These are phyloP conservation scores for Hypomesus transpacificus DNA, from an alignment of 2,113 vertebrate genomes.

Conservation along the genomic window DNA sequence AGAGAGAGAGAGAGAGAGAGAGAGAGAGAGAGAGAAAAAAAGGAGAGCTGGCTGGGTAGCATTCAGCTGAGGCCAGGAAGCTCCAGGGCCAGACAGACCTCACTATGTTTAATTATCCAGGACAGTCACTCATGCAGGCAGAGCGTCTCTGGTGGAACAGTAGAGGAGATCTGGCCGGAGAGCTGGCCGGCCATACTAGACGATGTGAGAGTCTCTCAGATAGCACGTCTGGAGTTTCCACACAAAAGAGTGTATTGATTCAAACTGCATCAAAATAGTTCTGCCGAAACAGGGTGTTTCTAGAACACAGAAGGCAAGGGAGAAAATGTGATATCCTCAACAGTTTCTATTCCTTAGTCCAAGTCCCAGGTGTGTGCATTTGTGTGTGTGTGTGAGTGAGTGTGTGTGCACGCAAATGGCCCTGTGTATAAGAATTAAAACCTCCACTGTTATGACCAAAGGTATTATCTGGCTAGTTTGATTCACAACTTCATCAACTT, in stretches of 20 bases:
- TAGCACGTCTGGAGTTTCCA: constrained; percentile 39
- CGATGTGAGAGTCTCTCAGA: constrained; percentile 47
- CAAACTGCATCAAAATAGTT: constrained; percentile 44
- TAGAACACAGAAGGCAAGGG: constrained; percentile 28
- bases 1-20: not conserved
- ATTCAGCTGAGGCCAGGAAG: constrained; percentile 22
- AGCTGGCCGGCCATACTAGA: constrained; percentile 34
- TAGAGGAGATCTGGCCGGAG: constrained; percentile 8
- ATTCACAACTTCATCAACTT: not conserved
- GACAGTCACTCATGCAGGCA: constrained; percentile 50
- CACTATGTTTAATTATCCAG: constrained; percentile 32
- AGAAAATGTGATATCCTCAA: constrained; percentile 44
- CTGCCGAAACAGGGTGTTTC: constrained; percentile 40
- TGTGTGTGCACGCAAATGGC: not conserved
- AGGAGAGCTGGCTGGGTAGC: constrained; percentile 9
- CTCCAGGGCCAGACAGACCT: constrained; percentile 26
- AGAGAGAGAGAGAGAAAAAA: not conserved
- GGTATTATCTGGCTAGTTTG: too few species aligned
- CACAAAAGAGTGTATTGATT: constrained; percentile 62
- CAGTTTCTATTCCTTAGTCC: constrained; percentile 34
- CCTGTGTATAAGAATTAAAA: too few species aligned
- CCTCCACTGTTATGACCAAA: too few species aligned
- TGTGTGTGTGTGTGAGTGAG: not conserved
- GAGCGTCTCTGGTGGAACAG: constrained; percentile 29
- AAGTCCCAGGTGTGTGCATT: constrained; percentile 4